These are phyloP conservation scores for Berghia stephanieae DNA, from an alignment of 1,140 invertebrate species.

Conservation along the genomic window DNA sequence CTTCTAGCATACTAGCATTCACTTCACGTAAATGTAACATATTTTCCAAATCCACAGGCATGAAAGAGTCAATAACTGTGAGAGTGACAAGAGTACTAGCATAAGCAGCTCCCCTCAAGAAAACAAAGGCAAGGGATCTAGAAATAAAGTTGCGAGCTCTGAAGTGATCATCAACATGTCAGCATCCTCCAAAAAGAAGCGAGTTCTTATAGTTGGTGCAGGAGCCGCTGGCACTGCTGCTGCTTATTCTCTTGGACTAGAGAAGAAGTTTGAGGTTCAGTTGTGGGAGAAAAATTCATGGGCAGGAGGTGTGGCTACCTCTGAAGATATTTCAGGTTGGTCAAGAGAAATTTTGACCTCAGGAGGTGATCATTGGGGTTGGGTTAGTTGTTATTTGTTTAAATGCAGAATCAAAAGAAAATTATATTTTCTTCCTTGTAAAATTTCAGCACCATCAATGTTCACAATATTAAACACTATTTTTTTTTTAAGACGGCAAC, in stretches of 20 bases:
- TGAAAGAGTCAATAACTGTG: too few species aligned
- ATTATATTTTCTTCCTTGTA: background rate
- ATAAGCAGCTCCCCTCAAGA: too few species aligned
- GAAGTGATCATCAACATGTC: too few species aligned
- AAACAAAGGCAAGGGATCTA: too few species aligned
- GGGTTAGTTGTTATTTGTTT: background rate
- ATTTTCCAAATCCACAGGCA: too few species aligned
- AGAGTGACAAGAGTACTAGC: too few species aligned
- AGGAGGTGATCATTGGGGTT: background rate
- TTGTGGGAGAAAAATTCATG: constrained; percentile 51
- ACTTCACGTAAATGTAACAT: too few species aligned
- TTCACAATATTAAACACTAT: too few species aligned
- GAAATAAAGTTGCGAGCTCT: too few species aligned
- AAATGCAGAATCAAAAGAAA: background rate
- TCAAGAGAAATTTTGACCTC: background rate
- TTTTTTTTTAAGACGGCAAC: too few species aligned
- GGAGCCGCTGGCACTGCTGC: constrained; percentile 55
- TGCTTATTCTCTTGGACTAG: constrained; percentile 47
- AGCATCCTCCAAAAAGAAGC: constrained; percentile 29
- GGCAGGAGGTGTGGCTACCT: constrained; percentile 53
- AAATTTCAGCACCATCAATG: too few species aligned
- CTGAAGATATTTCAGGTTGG: constrained; percentile 37
- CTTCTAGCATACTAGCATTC: too few species aligned
- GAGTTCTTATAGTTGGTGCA: constrained; percentile 51
- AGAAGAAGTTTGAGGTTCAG: constrained; percentile 52